A percentile compares a stretch with the other conserved stretches of the same genome.
Evolutionary conservation across 2,888 invertebrate genomes (phyloP).

Genomic region (Scaptomyza polygonia): DNA sequence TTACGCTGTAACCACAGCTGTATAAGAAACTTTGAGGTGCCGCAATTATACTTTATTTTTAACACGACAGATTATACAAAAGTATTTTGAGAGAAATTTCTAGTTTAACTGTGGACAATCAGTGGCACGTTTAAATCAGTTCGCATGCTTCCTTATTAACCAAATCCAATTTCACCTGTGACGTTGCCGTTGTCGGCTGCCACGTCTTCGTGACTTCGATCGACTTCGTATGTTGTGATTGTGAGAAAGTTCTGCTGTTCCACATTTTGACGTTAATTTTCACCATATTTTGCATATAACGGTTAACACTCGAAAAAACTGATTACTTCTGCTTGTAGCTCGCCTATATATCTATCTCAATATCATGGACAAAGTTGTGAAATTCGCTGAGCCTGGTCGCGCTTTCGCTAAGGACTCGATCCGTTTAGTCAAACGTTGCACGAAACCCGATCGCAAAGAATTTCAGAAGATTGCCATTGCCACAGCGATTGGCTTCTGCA

Average conservation of each 20-base stretch:
- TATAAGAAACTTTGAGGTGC: neutral
- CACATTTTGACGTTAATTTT: constrained; percentile 1
- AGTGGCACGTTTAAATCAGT: neutral
- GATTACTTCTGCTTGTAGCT: constrained; percentile 33
- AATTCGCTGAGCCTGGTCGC: constrained; percentile 96
- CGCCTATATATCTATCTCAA: neutral
- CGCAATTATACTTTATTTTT: neutral
- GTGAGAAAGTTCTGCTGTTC: constrained; percentile 58
- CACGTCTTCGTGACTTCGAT: too few species aligned
- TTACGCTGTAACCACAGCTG: neutral
- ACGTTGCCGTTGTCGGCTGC: too few species aligned
- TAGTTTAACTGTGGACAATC: neutral
- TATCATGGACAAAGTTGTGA: constrained; percentile 97
- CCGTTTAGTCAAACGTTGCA: constrained; percentile 98
- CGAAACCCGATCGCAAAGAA: constrained; percentile 99
- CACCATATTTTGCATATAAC: neutral
- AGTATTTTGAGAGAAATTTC: neutral
- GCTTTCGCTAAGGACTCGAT: constrained; percentile 99
- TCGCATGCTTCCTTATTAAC: neutral
- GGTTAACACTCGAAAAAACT: constrained; percentile 1
- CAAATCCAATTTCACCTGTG: constrained; percentile 54
- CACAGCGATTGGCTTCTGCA: constrained; percentile 99
- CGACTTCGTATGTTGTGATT: constrained; percentile 28
- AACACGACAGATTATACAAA: neutral
- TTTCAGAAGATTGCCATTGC: constrained; percentile 99